A percentile compares a stretch with the other conserved stretches of the same genome.
phyloP scores from a whole-genome alignment of 1,140 invertebrate species.

The Lepidurus arcticus region DNA sequence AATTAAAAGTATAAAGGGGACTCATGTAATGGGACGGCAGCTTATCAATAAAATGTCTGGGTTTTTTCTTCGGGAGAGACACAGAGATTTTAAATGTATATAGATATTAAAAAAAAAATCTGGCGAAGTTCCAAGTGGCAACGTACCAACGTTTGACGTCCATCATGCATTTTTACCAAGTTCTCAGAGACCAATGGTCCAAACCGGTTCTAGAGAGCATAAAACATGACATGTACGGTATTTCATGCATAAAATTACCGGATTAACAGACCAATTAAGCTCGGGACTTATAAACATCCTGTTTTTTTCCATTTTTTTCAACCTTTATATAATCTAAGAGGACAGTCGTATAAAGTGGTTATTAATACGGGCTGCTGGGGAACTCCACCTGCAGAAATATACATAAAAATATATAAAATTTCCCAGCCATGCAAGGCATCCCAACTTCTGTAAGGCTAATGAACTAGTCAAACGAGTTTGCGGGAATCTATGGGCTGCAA shows the following conservation, averaged over 20 bases:
- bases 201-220: background rate
- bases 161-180: background rate
- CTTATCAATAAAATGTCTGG: slow-evolving; percentile 7
- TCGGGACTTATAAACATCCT: background rate
- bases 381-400: background rate
- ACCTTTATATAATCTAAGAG: background rate
- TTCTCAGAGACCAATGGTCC: background rate
- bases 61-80: background rate
- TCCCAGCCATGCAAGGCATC: too few species aligned
- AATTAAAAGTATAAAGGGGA: slow-evolving; percentile 6
- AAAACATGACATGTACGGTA: background rate
- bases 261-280: slow-evolving; percentile 19
- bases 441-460: background rate
- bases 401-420: background rate
- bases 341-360: background rate
- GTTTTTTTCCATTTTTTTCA: background rate
- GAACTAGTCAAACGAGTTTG: slow-evolving; percentile 1
- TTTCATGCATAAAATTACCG: background rate
- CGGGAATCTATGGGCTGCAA: background rate
- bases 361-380: background rate
- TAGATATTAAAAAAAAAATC: background rate
- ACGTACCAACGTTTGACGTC: background rate
- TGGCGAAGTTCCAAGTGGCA: background rate
- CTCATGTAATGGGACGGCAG: slow-evolving; percentile 8
- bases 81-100: background rate